Evolutionary conservation across 2,113 vertebrate genomes (phyloP).

Genomic region (Ranitomeya variabilis): DNA sequence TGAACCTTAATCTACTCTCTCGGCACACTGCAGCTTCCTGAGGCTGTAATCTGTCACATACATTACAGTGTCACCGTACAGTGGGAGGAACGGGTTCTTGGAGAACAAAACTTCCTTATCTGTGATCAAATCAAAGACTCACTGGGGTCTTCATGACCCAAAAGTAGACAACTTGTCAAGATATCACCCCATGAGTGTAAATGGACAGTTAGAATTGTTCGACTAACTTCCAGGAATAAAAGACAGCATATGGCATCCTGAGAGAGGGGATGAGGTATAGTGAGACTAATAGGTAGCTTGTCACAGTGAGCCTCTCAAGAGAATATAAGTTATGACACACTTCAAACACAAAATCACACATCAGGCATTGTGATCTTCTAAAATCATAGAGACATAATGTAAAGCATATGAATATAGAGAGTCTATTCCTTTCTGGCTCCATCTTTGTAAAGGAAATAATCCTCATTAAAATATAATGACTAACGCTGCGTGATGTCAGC

Average conservation of each 20-base stretch:
- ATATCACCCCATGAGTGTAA: background rate
- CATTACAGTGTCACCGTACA: slow-evolving; percentile 49
- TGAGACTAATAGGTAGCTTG: slow-evolving; percentile 22
- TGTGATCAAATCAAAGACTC: background rate
- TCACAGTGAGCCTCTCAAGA: slow-evolving; percentile 1
- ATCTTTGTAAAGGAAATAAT: background rate
- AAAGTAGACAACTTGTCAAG: background rate
- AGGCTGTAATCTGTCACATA: slow-evolving; percentile 56
- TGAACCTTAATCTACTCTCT: slow-evolving; percentile 54
- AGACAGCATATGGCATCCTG: background rate
- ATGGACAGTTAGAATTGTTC: background rate
- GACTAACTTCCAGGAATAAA: background rate
- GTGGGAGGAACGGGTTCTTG: slow-evolving; percentile 26
- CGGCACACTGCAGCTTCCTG: slow-evolving; percentile 47
- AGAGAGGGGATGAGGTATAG: background rate
- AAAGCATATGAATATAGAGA: background rate
- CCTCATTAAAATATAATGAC: background rate
- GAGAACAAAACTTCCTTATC: slow-evolving; percentile 7
- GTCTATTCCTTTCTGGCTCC: background rate
- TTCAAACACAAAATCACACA: background rate
- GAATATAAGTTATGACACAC: slow-evolving; percentile 3
- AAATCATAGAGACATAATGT: background rate
- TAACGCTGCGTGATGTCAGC: background rate
- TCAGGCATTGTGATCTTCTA: background rate
- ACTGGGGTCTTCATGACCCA: background rate